Evolutionary conservation across 2,888 invertebrate genomes (phyloP).

Genomic region (Blomia tropicalis): DNA sequence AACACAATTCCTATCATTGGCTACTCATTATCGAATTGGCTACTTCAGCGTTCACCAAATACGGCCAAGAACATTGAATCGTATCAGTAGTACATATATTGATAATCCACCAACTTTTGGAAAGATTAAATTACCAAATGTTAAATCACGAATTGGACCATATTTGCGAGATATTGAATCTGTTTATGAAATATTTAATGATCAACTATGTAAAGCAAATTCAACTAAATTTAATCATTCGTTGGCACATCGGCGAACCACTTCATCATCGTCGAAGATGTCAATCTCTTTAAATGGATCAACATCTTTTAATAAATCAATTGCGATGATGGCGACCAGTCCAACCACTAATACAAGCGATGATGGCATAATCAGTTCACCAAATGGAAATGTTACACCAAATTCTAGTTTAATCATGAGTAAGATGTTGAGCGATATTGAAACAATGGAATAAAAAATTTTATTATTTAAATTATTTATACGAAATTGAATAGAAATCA

Average conservation of each 20-base stretch:
- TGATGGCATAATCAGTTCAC: not conserved
- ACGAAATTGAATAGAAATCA: too few species aligned
- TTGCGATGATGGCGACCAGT: not conserved
- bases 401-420: not conserved
- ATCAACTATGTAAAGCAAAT: too few species aligned
- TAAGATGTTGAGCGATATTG: conserved; percentile 4
- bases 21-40: conserved; percentile 6
- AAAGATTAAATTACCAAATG: not conserved
- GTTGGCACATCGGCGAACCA: not conserved
- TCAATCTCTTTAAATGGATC: not conserved
- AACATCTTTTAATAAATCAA: not conserved
- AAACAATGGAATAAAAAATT: not conserved
- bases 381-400: not conserved
- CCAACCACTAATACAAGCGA: conserved; percentile 9
- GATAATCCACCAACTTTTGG: not conserved
- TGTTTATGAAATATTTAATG: too few species aligned
- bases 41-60: not conserved
- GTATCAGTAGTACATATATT: not conserved
- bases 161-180: not conserved
- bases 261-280: not conserved
- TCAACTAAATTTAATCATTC: not conserved
- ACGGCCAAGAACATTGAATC: not conserved
- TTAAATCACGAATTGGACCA: not conserved
- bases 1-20: not conserved
- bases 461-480: too few species aligned